A percentile compares a stretch with the other conserved stretches of the same genome.
These are phyloP conservation scores for Anguilla anguilla DNA, from an alignment of 2,797 vertebrate genomes.

Conservation along the genomic window DNA sequence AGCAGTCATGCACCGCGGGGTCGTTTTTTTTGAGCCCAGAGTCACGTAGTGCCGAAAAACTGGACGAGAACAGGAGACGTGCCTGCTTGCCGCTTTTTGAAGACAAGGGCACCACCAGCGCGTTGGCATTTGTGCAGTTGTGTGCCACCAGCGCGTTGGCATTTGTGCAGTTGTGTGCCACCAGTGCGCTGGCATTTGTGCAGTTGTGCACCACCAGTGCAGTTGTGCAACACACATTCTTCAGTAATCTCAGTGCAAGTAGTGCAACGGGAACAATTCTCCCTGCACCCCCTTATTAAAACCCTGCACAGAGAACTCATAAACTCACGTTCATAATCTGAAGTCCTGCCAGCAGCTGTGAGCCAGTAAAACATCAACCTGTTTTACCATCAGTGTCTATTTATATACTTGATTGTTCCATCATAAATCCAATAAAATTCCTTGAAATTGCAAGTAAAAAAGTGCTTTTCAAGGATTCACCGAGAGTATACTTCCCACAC, in stretches of 20 bases:
- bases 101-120: not conserved
- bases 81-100: not conserved
- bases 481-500: not conserved
- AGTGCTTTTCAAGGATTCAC: not conserved
- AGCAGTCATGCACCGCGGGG: conserved; percentile 3
- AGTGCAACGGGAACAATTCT: not conserved
- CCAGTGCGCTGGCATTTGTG: not conserved
- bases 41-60: not conserved
- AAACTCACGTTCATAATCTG: not conserved
- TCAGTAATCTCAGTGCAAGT: not conserved
- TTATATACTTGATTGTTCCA: not conserved
- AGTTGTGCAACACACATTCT: not conserved
- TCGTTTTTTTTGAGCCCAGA: not conserved
- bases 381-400: not conserved
- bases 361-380: not conserved
- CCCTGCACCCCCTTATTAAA: not conserved
- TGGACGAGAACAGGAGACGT: not conserved
- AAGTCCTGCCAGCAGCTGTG: not conserved
- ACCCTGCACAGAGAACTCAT: not conserved
- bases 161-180: not conserved
- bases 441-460: not conserved
- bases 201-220: not conserved
- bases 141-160: not conserved
- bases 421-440: not conserved
- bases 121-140: not conserved